Conservation (phyloP, 2,113 vertebrate genomes). For the Mesoclemmys tuberculata region DNA sequence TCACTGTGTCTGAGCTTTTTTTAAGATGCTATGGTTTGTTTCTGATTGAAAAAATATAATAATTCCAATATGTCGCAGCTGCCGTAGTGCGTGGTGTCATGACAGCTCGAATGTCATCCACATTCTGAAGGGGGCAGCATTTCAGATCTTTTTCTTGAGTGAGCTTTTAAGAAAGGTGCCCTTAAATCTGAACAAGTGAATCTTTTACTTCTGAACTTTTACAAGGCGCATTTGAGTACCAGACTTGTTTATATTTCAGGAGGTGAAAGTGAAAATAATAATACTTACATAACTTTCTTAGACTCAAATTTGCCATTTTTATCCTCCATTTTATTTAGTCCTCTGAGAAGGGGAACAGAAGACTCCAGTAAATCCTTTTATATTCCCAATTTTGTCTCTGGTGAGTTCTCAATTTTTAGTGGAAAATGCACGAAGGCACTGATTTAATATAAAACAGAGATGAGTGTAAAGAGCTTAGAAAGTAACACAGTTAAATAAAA, state of each 20-base stretch:
- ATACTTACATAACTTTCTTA: background rate
- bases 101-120: background rate
- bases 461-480: slow-evolving; percentile 68
- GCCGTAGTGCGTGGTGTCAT: background rate
- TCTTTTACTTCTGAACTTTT: slow-evolving; percentile 39
- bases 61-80: background rate
- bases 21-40: background rate
- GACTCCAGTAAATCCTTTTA: slow-evolving; percentile 60
- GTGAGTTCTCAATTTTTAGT: slow-evolving; percentile 42
- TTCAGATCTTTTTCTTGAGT: background rate
- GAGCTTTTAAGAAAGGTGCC: background rate
- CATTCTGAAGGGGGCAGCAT: background rate
- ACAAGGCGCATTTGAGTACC: background rate
- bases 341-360: slow-evolving; percentile 43
- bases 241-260: background rate
- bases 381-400: slow-evolving; percentile 56
- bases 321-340: slow-evolving; percentile 41
- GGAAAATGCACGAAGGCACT: slow-evolving; percentile 72
- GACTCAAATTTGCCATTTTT: slow-evolving; percentile 31
- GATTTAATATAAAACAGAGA: slow-evolving; percentile 73
- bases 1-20: background rate
- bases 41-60: background rate
- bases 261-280: background rate
- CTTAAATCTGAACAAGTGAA: slow-evolving; percentile 4
- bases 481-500: slow-evolving; percentile 62